A percentile compares a stretch with the other conserved stretches of the same genome.
Evolutionary conservation across 2,888 invertebrate genomes (phyloP).

Genomic region (Dicycla oo): DNA sequence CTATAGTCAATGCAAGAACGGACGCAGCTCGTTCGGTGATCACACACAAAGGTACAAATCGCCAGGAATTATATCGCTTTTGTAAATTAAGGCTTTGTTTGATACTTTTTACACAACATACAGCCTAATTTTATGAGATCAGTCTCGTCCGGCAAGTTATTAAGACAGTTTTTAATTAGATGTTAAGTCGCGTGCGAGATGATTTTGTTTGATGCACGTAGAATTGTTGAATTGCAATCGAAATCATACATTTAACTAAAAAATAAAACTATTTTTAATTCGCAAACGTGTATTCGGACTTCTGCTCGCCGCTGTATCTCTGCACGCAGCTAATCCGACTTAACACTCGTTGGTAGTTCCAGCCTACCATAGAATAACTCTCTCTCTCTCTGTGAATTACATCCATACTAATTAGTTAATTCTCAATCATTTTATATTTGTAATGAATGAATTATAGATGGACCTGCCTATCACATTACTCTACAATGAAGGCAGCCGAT

Average conservation of each 20-base stretch:
- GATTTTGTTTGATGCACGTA: constrained; percentile 44
- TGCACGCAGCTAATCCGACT: constrained; percentile 34
- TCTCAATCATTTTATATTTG: constrained; percentile 46
- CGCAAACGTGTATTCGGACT: constrained; percentile 28
- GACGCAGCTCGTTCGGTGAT: constrained; percentile 59
- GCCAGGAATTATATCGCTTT: constrained; percentile 75
- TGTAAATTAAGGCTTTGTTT: constrained; percentile 72
- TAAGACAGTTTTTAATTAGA: constrained; percentile 33
- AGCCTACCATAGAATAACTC: constrained; percentile 39
- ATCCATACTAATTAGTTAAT: constrained; percentile 42
- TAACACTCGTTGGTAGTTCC: constrained; percentile 29
- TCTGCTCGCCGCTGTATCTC: constrained; percentile 12
- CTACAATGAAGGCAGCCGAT: constrained; percentile 60
- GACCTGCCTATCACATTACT: constrained; percentile 65
- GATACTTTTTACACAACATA: constrained; percentile 67
- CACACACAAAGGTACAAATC: constrained; percentile 82
- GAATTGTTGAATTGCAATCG: constrained; percentile 23
- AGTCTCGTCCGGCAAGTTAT: constrained; percentile 48
- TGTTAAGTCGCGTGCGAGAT: constrained; percentile 34
- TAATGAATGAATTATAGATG: constrained; percentile 54
- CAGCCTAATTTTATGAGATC: constrained; percentile 55
- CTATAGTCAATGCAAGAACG: constrained; percentile 58
- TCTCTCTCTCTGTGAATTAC: constrained; percentile 34
- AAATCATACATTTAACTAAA: constrained; percentile 27
- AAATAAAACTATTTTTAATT: constrained; percentile 17